phyloP scores from a whole-genome alignment of 2,113 vertebrate genomes.

The Lynx canadensis region DNA sequence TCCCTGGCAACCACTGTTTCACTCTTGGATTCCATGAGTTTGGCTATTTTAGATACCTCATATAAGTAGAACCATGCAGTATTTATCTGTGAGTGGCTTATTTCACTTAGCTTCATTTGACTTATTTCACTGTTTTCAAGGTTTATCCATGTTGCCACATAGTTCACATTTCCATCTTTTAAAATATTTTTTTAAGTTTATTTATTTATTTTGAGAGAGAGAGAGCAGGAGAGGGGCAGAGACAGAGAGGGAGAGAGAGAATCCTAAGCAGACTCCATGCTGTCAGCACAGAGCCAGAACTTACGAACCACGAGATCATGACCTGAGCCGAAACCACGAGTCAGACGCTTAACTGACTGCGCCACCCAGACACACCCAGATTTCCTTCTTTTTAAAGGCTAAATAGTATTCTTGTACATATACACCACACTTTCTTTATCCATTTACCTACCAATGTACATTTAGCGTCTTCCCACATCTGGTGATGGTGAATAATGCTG shows the following conservation, averaged over 20 bases:
- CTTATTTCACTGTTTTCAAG: background rate
- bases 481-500: background rate
- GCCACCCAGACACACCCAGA: background rate
- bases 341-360: too few species aligned
- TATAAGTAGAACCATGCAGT: background rate
- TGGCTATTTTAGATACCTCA: background rate
- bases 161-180: background rate
- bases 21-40: background rate
- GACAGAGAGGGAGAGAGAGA: too few species aligned
- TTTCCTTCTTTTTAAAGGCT: background rate
- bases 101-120: background rate
- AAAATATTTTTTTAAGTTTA: background rate
- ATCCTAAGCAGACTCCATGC: too few species aligned
- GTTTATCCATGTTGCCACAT: background rate
- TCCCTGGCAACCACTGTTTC: background rate
- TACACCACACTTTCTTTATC: background rate
- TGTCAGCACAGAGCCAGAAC: too few species aligned
- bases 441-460: background rate
- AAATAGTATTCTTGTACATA: background rate
- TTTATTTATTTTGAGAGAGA: too few species aligned
- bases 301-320: too few species aligned
- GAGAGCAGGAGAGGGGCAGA: too few species aligned
- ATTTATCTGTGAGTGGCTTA: background rate
- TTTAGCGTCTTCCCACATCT: background rate
- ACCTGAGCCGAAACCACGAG: too few species aligned